phyloP scores from a whole-genome alignment of 2,888 invertebrate genomes.

The Eupeodes latifasciatus region DNA sequence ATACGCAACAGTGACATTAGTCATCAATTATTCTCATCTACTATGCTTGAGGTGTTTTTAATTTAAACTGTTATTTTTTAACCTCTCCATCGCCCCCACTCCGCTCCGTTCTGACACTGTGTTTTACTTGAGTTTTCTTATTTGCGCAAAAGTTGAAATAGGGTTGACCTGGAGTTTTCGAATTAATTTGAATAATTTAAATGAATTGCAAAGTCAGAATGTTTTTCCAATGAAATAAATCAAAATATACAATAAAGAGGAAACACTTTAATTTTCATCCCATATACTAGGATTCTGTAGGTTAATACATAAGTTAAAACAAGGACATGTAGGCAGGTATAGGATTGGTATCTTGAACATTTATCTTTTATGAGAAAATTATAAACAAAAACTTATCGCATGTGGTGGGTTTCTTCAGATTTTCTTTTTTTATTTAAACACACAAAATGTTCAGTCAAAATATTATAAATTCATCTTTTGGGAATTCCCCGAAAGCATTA shows the following conservation, averaged over 20 bases:
- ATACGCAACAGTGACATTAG: conserved; percentile 28
- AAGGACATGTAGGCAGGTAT: no score
- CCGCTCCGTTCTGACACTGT: no score
- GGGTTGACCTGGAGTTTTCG: conserved; percentile 38
- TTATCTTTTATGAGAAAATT: neutral
- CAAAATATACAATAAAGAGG: neutral
- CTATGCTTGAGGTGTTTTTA: conserved; percentile 36
- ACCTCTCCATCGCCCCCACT: neutral
- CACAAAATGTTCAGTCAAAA: neutral
- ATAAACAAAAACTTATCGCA: neutral
- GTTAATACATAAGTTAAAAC: neutral
- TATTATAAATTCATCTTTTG: neutral
- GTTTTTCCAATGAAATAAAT: conserved; percentile 30
- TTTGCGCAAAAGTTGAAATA: conserved; percentile 30
- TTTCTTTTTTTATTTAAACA: neutral
- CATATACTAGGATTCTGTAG: neutral
- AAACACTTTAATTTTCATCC: neutral
- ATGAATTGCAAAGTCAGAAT: conserved; percentile 24
- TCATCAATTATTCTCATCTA: conserved; percentile 57
- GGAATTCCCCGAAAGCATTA: neutral
- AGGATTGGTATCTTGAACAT: no score
- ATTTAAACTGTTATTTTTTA: conserved; percentile 7
- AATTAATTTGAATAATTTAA: conserved; percentile 44
- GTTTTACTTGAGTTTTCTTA: neutral
- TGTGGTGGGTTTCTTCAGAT: neutral